Evolutionary conservation across 2,797 vertebrate genomes (phyloP).

Genomic region (Muraenolepis orangiensis): DNA sequence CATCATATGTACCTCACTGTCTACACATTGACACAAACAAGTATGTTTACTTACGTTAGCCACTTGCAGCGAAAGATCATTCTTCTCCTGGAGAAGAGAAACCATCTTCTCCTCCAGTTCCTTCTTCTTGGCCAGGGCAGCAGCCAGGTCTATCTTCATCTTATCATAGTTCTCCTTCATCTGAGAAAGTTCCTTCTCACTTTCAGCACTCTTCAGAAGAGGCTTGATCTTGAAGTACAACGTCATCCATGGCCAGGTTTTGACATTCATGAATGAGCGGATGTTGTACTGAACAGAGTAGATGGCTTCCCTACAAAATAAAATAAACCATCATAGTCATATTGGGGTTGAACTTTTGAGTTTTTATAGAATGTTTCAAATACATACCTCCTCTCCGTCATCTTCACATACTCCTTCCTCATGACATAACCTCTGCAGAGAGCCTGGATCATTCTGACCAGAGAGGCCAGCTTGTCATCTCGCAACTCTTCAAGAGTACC

Average conservation of each 20-base stretch:
- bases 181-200: slow-evolving; percentile 82
- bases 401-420: too few relatives aligned
- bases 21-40: background rate
- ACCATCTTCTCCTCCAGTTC: slow-evolving; percentile 84
- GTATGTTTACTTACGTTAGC: slow-evolving; percentile 69
- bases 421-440: too few relatives aligned
- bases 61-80: slow-evolving; percentile 80
- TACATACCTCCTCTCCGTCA: too few relatives aligned
- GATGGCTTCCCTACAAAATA: slow-evolving; percentile 73
- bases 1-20: background rate
- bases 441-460: too few relatives aligned
- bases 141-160: slow-evolving; percentile 74
- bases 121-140: slow-evolving; percentile 79
- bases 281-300: slow-evolving; percentile 84
- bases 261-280: too few relatives aligned
- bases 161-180: slow-evolving; percentile 75
- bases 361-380: slow-evolving; percentile 52
- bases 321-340: background rate
- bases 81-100: slow-evolving; percentile 78
- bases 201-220: too few relatives aligned
- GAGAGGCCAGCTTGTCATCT: too few relatives aligned
- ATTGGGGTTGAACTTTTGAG: background rate
- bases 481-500: too few relatives aligned
- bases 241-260: too few relatives aligned
- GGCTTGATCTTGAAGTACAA: too few relatives aligned